Evolutionary conservation across 2,797 vertebrate species (phyloP), one percentile per base, ranked within the genome.

Genomic region (Periparus ater): DNA sequence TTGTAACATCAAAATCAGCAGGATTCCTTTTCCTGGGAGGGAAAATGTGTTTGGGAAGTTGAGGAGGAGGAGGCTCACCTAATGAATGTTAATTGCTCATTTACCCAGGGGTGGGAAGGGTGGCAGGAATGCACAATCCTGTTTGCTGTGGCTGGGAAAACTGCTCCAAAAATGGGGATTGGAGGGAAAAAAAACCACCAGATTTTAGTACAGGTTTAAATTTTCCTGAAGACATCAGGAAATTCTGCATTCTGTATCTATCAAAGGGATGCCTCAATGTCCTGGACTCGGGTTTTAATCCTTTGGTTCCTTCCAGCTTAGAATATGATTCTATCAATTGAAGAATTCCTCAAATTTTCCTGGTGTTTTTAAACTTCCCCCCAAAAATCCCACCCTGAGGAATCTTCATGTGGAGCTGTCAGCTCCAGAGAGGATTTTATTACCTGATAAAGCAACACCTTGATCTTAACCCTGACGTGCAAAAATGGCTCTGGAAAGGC

Each of bases 181-280:
- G 5, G 38, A 44, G 4, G 5, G 3, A 12, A 18, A 38, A n/a
- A 27, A 13, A 40, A 3, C 1, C 0, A 14, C 3, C 23, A 29
- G 32, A 11, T 50, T 72, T 72, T 29, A 32, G 2, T 5, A 4
- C 1, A 7, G 3, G 5, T 25, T 34, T 14, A 6, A 63, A 8
- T 36, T 32, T 42, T 26, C 44, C 36, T 48, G 34, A 32, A 14
- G 22, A 34, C 30, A 34, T 21, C 18, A 27, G 40, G 30, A 34
- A n/a, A 27, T 55, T 19, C 29, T 74, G 7, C 6, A 3, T 67
- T 53, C 25, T 38, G 7, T 22, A 17, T 3, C 6, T 51, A 1
- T 57, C 19, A 72, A 57, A 48, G 22, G 23, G 17, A 32, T 5
- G 27, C 29, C 10, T 85, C 27, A 20, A 2, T 22, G 20, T 36